A percentile compares a stretch with the other conserved stretches of the same genome.
phyloP scores from a whole-genome alignment of 2,797 vertebrate species.

The Phrynocephalus forsythii region DNA sequence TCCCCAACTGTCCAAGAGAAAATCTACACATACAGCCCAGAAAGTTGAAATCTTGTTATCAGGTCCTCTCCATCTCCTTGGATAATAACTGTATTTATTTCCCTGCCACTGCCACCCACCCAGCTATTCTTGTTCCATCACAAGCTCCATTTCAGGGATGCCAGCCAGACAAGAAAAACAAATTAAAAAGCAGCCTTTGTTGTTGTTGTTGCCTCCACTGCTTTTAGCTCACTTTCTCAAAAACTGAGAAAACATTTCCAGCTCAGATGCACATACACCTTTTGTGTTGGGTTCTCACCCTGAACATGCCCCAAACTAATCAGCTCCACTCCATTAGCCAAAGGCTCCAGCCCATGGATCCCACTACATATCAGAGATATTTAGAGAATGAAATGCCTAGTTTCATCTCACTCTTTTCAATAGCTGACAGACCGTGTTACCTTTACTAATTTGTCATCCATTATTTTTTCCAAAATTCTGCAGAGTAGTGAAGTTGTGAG shows the following conservation, averaged over 20 bases:
- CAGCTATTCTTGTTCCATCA: not conserved
- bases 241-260: not conserved
- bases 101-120: not conserved
- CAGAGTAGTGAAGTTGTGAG: not conserved
- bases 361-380: not conserved
- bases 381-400: not conserved
- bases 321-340: not conserved
- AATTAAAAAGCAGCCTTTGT: not conserved
- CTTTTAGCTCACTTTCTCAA: not conserved
- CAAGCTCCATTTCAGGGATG: not conserved
- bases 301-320: not conserved
- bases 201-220: not conserved
- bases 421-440: not conserved
- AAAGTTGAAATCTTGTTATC: slow-evolving; percentile 55
- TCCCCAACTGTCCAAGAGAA: slow-evolving; percentile 29
- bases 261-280: too few relatives aligned
- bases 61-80: slow-evolving; percentile 57
- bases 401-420: not conserved
- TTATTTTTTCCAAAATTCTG: not conserved
- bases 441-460: not conserved
- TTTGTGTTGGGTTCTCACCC: too few relatives aligned
- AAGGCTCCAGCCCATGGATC: not conserved
- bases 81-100: not conserved
- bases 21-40: slow-evolving; percentile 1
- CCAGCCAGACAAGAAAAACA: not conserved